phyloP scores from a whole-genome alignment of 2,113 vertebrate species.

The Xiphophorus maculatus region DNA sequence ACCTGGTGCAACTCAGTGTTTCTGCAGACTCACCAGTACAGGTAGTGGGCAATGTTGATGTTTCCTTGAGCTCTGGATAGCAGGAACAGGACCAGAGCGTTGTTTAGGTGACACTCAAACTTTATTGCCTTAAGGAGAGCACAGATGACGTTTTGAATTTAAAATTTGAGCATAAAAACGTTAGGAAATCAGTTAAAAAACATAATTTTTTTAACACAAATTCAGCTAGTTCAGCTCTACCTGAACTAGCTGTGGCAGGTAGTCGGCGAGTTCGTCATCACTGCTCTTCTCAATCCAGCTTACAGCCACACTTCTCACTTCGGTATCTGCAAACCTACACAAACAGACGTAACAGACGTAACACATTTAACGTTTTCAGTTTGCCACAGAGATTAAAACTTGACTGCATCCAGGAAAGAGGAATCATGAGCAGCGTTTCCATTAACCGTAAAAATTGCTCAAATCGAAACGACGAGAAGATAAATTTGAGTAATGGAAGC shows the following conservation, averaged over 20 bases:
- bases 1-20: not conserved
- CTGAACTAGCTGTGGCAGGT: slow-evolving; percentile 97
- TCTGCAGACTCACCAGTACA: slow-evolving; percentile 88
- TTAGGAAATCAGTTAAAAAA: not conserved
- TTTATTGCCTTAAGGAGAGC: slow-evolving; percentile 86
- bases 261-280: slow-evolving; percentile 93
- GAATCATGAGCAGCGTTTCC: not conserved
- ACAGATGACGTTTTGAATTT: not conserved
- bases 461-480: no score
- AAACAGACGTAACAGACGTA: not conserved
- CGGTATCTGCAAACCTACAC: slow-evolving; percentile 92
- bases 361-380: not conserved
- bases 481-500: no score
- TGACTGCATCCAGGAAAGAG: not conserved
- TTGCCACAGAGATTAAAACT: not conserved
- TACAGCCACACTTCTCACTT: slow-evolving; percentile 89
- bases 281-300: slow-evolving; percentile 90
- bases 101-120: slow-evolving; percentile 94
- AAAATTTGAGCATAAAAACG: not conserved
- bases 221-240: slow-evolving; percentile 61
- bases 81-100: slow-evolving; percentile 88
- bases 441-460: no score
- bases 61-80: slow-evolving; percentile 91
- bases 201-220: no score
- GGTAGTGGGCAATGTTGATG: slow-evolving; percentile 90